Base-by-base conservation (phyloP, 2,888 invertebrate genomes). In the Tubulanus polymorphus region DNA sequence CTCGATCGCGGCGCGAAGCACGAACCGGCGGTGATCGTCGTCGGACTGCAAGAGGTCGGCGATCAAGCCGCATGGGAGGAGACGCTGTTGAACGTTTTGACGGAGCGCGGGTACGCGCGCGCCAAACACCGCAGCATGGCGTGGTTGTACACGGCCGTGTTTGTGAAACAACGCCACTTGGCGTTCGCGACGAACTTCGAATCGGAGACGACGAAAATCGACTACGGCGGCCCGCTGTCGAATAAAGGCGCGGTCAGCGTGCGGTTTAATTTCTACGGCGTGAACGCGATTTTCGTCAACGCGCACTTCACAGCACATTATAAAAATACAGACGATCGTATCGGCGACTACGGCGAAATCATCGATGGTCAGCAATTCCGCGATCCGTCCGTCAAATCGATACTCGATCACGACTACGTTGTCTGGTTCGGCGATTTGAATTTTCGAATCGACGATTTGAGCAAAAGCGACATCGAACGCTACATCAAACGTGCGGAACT, bases 401-500 rank as follows among this genome's bases (percentile, higher is more conserved):
- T 57, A 23, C 15, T 20, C n/a, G 6, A 29, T 78, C 93, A 89
- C 70, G 95, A 96, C 76, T 91, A 90, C 70, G 91, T 95, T 0
- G 93, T 94, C 76, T 95, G 95, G 93, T 90, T 91, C 72, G 96
- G 96, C 0, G 96, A 96, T 80, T 82, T 96, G 37, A 96, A 96
- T 81, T 96, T 96, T 75, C 86, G 96, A 30, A 79, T 95, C 28
- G 86, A 89, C 28, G 67, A 74, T 18, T 56, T 72, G 15, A 50
- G 63, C 5, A 63, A 68, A 32, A 61, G 63, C 15, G 65, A 69
- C 29, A 64, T 93, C n/a, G 84, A 86, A 15, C 41, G 15, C 3
- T 20, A 23, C 18, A 23, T 41, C 6, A 41, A 41, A 23, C 18
- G 23, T 20, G 41, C 20, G 23, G 41, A 41, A 15, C 41, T 41